Conservation (phyloP, 2,888 invertebrate species). For the Endotricha flammealis region DNA sequence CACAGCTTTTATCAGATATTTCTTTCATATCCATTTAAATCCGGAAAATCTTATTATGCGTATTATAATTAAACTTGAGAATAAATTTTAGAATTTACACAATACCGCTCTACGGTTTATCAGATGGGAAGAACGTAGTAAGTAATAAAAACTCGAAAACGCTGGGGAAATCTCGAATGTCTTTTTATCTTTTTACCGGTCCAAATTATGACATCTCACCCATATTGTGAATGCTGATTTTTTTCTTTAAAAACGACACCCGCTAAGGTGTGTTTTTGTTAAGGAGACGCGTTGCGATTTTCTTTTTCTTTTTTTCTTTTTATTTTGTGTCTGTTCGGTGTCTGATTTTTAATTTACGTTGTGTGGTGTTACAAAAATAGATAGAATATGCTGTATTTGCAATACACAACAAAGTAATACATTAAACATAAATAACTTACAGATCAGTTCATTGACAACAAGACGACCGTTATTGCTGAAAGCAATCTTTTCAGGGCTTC, state of each 20-base stretch:
- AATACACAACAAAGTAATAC: too few relatives aligned
- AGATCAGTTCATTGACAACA: too few relatives aligned
- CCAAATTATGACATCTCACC: constrained; percentile 20
- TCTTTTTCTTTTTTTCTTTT: background rate
- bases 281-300: constrained; percentile 1
- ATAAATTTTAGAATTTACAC: constrained; percentile 15
- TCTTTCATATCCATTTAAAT: too few relatives aligned
- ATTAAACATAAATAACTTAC: too few relatives aligned
- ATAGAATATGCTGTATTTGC: too few relatives aligned
- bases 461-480: too few relatives aligned
- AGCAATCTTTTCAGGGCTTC: too few relatives aligned
- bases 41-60: too few relatives aligned
- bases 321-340: background rate
- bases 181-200: constrained; percentile 19
- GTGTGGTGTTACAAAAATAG: too few relatives aligned
- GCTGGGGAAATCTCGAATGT: constrained; percentile 20
- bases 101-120: constrained; percentile 15
- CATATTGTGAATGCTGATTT: constrained; percentile 7
- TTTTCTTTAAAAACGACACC: constrained; percentile 7
- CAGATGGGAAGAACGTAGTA: constrained; percentile 16
- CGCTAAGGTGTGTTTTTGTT: constrained; percentile 8
- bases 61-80: constrained; percentile 16
- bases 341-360: background rate
- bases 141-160: constrained; percentile 20
- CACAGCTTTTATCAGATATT: too few relatives aligned